A percentile compares a stretch with the other conserved stretches of the same genome.
phyloP scores from a whole-genome alignment of 2,113 vertebrate genomes.

The Lampris incognitus region DNA sequence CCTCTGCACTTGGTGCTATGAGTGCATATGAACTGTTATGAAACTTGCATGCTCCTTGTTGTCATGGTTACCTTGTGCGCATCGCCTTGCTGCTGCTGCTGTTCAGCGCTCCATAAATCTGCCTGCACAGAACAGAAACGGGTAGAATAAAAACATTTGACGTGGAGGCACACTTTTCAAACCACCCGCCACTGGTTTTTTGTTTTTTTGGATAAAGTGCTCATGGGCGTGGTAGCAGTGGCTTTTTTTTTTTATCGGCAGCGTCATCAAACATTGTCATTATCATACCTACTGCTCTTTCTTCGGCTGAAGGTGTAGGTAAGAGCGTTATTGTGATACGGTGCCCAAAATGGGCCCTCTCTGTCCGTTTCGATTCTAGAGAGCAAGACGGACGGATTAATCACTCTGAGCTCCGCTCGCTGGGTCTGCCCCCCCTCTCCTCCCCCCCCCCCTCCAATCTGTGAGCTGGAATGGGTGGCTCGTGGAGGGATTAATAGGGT shows the following conservation, averaged over 20 bases:
- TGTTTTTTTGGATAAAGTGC: too few relatives aligned
- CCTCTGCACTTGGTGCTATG: background rate
- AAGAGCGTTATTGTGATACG: too few relatives aligned
- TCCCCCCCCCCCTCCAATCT: background rate
- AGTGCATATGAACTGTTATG: background rate
- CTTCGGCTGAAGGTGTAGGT: too few relatives aligned
- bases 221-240: too few relatives aligned
- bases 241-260: too few relatives aligned
- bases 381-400: background rate
- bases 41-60: constrained; percentile 47
- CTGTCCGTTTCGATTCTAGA: too few relatives aligned
- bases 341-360: too few relatives aligned
- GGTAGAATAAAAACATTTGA: background rate
- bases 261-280: too few relatives aligned
- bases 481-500: constrained; percentile 72
- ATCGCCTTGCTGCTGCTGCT: constrained; percentile 11
- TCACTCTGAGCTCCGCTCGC: constrained; percentile 9
- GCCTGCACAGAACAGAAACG: background rate
- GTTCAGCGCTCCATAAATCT: background rate
- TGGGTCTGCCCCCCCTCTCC: background rate
- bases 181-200: too few relatives aligned
- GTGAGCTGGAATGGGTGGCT: constrained; percentile 52
- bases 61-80: constrained; percentile 59
- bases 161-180: too few relatives aligned
- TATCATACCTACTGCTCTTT: too few relatives aligned